Percentiles rank a stretch among this genome's conserved stretches.
Conservation (phyloP, 2,113 vertebrate species). For the Mustela lutreola region DNA sequence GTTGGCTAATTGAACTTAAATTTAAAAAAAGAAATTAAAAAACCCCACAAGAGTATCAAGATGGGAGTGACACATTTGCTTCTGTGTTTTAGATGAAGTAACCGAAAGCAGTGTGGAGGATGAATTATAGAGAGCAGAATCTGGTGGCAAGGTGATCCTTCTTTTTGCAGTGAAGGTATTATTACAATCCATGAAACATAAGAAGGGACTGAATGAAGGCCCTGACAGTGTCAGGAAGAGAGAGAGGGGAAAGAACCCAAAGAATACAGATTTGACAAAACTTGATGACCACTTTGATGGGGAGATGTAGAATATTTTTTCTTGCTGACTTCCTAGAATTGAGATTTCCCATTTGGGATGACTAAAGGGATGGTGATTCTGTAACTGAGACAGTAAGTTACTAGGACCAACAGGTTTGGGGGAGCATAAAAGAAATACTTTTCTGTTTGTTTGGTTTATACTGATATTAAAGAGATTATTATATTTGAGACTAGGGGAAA, state of each 20-base stretch:
- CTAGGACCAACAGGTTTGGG: not conserved
- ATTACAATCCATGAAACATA: not conserved
- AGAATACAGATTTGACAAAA: not conserved
- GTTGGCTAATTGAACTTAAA: not conserved
- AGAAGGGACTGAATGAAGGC: not conserved
- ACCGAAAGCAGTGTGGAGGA: not conserved
- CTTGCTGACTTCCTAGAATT: not conserved
- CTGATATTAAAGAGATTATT: conserved; percentile 45
- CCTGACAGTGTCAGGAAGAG: not conserved
- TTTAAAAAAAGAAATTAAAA: not conserved
- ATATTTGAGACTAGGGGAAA: not conserved
- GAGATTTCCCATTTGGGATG: not conserved
- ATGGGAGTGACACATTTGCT: not conserved
- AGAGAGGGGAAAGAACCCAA: not conserved
- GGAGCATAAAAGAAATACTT: not conserved
- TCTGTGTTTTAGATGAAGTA: not conserved
- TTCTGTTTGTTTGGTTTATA: not conserved
- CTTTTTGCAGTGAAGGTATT: not conserved
- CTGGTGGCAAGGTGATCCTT: not conserved
- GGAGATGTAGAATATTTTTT: not conserved
- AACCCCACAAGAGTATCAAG: not conserved
- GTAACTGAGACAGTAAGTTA: not conserved
- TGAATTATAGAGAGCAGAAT: not conserved
- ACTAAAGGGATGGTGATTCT: not conserved
- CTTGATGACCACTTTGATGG: not conserved